A percentile compares a stretch with the other conserved stretches of the same genome.
These are phyloP conservation scores for Microctonus hyperodae DNA, from an alignment of 2,888 invertebrate species.

Conservation along the genomic window DNA sequence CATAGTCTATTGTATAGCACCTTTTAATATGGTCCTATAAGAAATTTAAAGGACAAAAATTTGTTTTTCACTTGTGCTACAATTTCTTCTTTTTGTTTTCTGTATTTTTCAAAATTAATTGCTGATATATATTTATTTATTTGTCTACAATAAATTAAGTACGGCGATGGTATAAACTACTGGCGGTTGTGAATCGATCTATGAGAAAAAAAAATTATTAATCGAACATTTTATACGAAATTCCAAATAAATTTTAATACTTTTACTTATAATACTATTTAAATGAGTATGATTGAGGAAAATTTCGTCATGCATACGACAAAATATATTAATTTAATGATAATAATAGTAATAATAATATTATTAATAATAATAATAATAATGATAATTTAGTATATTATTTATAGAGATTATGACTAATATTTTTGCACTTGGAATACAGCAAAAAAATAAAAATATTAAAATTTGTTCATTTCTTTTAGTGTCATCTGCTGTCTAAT, in stretches of 20 bases:
- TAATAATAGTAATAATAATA: too few relatives aligned
- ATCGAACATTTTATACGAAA: neutral
- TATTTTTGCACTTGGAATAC: neutral
- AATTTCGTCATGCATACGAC: too few relatives aligned
- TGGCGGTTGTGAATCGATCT: conserved; percentile 26
- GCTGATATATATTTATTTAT: conserved; percentile 12
- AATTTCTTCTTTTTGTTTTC: neutral
- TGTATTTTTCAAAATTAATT: neutral
- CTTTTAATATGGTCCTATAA: neutral
- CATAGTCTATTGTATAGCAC: neutral
- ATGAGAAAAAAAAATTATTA: conserved; percentile 11
- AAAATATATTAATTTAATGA: too few relatives aligned
- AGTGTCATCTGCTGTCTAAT: neutral
- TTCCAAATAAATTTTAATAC: too few relatives aligned
- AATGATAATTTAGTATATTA: neutral
- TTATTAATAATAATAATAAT: too few relatives aligned
- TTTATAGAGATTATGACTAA: neutral
- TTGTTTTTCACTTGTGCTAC: conserved; percentile 37
- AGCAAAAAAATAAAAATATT: neutral
- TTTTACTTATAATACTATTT: too few relatives aligned
- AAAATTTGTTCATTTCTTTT: neutral
- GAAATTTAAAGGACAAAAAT: conserved; percentile 41
- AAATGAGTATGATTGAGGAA: too few relatives aligned
- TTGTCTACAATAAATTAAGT: conserved; percentile 57
- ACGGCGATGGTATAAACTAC: conserved; percentile 46